Conservation (phyloP, 2,797 vertebrate genomes). For the Molossus molossus region DNA sequence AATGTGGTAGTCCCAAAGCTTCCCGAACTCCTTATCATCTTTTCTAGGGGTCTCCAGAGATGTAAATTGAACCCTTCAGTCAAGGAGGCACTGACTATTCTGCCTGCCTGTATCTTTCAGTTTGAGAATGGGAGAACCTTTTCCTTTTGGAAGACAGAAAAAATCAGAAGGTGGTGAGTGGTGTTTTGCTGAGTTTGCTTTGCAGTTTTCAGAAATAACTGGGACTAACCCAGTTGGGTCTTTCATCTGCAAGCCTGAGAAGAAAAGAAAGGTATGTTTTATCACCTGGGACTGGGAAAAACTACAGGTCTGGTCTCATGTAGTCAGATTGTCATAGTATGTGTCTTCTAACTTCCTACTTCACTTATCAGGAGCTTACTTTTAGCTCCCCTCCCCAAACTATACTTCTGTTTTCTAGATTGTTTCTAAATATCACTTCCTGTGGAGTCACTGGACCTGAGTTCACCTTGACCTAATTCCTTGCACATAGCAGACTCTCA, state of each 20-base stretch:
- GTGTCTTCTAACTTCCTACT: neutral
- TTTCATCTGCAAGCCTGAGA: neutral
- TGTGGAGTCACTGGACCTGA: conserved; percentile 3
- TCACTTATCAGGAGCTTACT: neutral
- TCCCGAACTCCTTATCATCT: neutral
- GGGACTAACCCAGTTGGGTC: neutral
- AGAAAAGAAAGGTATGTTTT: neutral
- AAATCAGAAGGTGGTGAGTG: neutral
- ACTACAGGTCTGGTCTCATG: neutral
- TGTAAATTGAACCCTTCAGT: neutral
- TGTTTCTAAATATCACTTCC: conserved; percentile 8
- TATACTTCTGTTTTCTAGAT: neutral
- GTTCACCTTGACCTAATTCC: neutral
- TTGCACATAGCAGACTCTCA: neutral
- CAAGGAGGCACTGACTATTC: neutral
- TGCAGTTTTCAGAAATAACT: conserved; percentile 56
- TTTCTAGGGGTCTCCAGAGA: neutral
- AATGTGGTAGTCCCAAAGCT: neutral
- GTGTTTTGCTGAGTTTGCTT: neutral
- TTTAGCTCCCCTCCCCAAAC: neutral
- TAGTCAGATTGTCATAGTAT: neutral
- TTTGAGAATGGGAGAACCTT: neutral
- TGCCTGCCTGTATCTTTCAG: neutral
- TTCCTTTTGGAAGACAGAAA: neutral
- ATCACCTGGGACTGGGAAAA: neutral